These are phyloP conservation scores for Heteromyza rotundicornis DNA, from an alignment of 2,888 invertebrate genomes.

Conservation along the genomic window DNA sequence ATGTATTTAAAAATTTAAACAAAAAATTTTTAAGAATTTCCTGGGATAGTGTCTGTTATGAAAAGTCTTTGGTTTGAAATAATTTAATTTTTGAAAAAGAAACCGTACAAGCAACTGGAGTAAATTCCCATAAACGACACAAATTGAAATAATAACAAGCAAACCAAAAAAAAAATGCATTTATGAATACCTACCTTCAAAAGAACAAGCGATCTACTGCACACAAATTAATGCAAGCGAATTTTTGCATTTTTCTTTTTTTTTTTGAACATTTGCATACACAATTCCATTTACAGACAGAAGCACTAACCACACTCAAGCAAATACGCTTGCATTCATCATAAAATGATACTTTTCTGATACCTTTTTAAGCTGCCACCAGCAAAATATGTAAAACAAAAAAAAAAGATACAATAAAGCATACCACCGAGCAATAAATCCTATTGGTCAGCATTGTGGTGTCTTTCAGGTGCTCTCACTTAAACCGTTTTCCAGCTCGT, in stretches of 20 bases:
- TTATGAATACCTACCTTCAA: not conserved
- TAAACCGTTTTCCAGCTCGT: constrained; percentile 4
- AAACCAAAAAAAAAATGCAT: too few species aligned
- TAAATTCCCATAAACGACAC: too few species aligned
- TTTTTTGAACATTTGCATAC: too few species aligned
- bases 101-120: too few species aligned
- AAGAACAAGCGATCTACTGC: not conserved
- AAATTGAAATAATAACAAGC: too few species aligned
- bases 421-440: constrained; percentile 14
- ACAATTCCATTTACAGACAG: too few species aligned
- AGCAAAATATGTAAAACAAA: not conserved
- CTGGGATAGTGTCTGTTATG: not conserved
- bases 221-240: too few species aligned
- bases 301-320: too few species aligned
- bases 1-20: not conserved
- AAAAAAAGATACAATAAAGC: not conserved
- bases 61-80: not conserved
- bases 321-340: not conserved
- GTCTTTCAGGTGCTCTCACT: constrained; percentile 16
- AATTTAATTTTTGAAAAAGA: not conserved
- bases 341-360: not conserved
- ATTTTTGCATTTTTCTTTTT: too few species aligned
- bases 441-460: constrained; percentile 24
- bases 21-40: not conserved
- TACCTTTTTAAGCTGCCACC: not conserved